Evolutionary conservation across 2,797 vertebrate genomes (phyloP), one percentile per base, ranked within the genome.

Genomic region (Xyrichtys novacula): DNA sequence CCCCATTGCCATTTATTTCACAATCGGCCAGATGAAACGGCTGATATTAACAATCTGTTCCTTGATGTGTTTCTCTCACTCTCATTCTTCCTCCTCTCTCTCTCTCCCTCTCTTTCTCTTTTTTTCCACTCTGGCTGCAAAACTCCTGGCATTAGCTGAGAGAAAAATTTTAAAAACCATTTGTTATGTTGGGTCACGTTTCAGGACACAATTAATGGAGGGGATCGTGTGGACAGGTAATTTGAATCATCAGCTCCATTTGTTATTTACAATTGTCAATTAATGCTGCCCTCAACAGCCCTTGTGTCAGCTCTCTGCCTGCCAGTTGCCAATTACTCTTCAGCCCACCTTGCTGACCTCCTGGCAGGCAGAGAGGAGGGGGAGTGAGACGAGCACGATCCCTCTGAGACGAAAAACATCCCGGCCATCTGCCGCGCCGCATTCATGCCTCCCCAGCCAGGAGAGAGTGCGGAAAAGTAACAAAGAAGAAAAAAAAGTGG

Each of bases 1-100:
- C 93, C 92, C 91, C 94, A 94, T 94, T 94, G 94, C 89, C 93
- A 87, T 95, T 95, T 95, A 95, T 94, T 95, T 94, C 92, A 93
- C 90, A 90, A 93, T 92, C 92, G 85, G 89, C 92, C 93, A 92
- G 92, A 95, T 93, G 93, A 94, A 93, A 95, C 94, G 91, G 83
- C 89, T 93, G 93, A 94, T 94, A 94, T 95, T 95, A 94, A 94
- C 94, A 94, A 94, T 94, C 93, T 94, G 91, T 90, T 94, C 88
- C 91, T 93, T 93, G 91, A 94, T 94, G 91, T 94, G 92, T 94
- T 88, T 89, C 88, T 84, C 78, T 76, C 83, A 52, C 78, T 71
- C 81, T 59, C 68, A 9, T 68, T 54, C 76, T 46, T 66, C 62
- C 48, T 47, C 54, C 40, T 7, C 40, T 50, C 58, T 32, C 9